Evolutionary conservation across 2,888 invertebrate genomes (phyloP).

Genomic region (Meta bourneti): DNA sequence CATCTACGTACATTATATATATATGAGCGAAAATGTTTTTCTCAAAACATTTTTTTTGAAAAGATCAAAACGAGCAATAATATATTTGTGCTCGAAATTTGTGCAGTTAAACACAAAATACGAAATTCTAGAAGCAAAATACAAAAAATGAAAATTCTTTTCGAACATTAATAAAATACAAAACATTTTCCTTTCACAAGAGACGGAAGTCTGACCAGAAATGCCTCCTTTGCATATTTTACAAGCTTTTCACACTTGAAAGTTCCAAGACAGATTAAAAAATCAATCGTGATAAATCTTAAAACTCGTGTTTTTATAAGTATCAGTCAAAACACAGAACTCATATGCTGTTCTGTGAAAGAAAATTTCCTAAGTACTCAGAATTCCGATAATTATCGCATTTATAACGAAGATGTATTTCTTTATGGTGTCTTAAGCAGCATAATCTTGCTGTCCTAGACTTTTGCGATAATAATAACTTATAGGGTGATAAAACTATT

Average conservation of each 20-base stretch:
- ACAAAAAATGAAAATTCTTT: background rate
- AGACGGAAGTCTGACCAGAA: constrained; percentile 11
- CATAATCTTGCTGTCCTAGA: background rate
- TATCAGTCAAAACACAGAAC: background rate
- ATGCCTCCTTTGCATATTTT: constrained; percentile 16
- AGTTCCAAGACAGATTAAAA: constrained; percentile 19
- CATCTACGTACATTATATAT: constrained; percentile 18
- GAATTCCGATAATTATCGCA: constrained; percentile 20
- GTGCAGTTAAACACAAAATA: background rate
- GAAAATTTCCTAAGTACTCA: constrained; percentile 8
- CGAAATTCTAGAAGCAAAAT: background rate
- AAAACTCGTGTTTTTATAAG: background rate
- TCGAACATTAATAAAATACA: background rate
- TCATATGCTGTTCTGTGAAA: background rate
- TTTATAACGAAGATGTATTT: constrained; percentile 28
- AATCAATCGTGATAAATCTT: background rate
- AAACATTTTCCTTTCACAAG: constrained; percentile 4
- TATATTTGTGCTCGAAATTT: background rate
- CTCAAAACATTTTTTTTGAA: constrained; percentile 20
- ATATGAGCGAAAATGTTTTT: constrained; percentile 19
- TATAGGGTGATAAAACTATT: constrained; percentile 5
- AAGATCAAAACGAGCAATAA: background rate
- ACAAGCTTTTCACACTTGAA: constrained; percentile 8
- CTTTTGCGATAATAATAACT: background rate
- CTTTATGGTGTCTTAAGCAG: background rate